These are phyloP conservation scores for Falcaria lacertinaria DNA, from an alignment of 2,888 invertebrate species.

Conservation along the genomic window DNA sequence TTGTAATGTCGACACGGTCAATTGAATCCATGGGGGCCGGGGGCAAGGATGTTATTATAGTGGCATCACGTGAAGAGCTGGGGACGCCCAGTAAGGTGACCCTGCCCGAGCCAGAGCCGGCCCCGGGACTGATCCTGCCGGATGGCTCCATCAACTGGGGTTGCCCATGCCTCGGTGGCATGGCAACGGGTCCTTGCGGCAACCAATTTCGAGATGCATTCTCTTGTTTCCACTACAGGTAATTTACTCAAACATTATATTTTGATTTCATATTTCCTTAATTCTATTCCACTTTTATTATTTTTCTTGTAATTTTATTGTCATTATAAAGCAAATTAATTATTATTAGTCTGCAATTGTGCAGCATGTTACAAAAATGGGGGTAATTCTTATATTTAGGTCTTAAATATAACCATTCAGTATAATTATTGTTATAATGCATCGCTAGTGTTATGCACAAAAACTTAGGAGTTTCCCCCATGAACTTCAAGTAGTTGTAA, in stretches of 20 bases:
- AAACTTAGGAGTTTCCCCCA: no score
- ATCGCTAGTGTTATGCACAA: no score
- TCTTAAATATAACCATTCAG: no score
- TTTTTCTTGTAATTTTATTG: no score
- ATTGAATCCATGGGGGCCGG: conserved; percentile 20
- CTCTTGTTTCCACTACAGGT: conserved; percentile 94
- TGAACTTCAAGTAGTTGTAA: no score
- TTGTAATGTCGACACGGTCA: background rate
- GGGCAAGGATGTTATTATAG: conserved; percentile 89
- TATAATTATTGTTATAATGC: no score
- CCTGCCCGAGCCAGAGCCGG: conserved; percentile 85
- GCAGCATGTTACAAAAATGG: no score
- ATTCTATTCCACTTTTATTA: no score
- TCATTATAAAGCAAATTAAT: no score
- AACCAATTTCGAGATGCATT: conserved; percentile 95
- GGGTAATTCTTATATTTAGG: no score
- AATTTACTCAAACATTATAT: background rate
- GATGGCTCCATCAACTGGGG: conserved; percentile 97
- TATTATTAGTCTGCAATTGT: no score
- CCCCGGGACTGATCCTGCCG: conserved; percentile 89
- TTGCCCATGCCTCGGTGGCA: conserved; percentile 98
- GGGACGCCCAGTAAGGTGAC: conserved; percentile 83
- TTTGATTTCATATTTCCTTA: no score
- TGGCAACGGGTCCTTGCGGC: conserved; percentile 98
- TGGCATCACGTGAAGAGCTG: conserved; percentile 90